Evolutionary conservation across 2,113 vertebrate species (phyloP).

Genomic region (Herpailurus yagouaroundi): DNA sequence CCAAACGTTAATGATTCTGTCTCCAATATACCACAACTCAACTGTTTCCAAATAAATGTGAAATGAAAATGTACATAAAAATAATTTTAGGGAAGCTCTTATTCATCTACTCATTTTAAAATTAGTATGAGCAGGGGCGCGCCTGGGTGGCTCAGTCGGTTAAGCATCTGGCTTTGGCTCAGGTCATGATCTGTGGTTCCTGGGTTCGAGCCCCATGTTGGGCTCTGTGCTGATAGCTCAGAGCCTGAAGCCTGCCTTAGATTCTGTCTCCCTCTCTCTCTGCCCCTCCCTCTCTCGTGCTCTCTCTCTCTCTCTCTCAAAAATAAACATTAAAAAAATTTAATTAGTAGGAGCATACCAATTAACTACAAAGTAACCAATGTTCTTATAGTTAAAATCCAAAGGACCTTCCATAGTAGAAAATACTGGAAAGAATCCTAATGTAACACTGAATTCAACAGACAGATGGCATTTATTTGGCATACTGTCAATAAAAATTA

Average conservation of each 20-base stretch:
- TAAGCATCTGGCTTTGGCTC: too few relatives aligned
- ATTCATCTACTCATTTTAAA: constrained; percentile 55
- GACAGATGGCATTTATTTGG: constrained; percentile 74
- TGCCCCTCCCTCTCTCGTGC: too few relatives aligned
- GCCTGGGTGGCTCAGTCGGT: too few relatives aligned
- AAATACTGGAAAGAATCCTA: constrained; percentile 68
- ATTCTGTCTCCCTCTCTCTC: too few relatives aligned
- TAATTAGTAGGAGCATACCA: not conserved
- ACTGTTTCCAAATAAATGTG: constrained; percentile 35
- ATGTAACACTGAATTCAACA: constrained; percentile 72
- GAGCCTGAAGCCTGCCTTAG: too few relatives aligned
- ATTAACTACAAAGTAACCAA: constrained; percentile 44
- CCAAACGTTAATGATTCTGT: not conserved
- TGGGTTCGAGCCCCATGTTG: too few relatives aligned
- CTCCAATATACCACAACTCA: not conserved
- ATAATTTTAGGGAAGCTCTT: not conserved
- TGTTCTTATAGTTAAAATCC: constrained; percentile 49
- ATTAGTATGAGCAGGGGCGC: not conserved
- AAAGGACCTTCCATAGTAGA: constrained; percentile 24
- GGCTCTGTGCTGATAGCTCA: too few relatives aligned
- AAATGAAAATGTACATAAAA: constrained; percentile 28
- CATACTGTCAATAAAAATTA: constrained; percentile 75
- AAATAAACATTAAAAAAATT: too few relatives aligned
- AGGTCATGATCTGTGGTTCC: too few relatives aligned
- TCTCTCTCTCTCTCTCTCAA: too few relatives aligned